Base-by-base conservation (phyloP, 2,888 invertebrate genomes). In the Sphinx pinastri region DNA sequence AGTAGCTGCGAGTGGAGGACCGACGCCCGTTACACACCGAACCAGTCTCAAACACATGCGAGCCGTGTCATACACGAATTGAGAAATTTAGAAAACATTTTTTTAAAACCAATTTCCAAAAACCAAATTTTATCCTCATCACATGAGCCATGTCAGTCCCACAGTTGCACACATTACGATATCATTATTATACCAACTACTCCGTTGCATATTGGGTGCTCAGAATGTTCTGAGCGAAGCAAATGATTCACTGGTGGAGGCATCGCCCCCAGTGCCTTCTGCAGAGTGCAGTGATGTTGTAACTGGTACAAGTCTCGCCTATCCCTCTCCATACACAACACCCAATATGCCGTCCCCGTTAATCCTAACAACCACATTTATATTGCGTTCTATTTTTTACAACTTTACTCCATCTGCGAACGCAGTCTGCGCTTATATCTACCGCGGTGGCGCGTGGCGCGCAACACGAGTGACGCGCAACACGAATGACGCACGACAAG, bases 31-130 rank as follows among this genome's bases (percentile, higher is more conserved):
- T 81, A 75, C 86, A 84, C 84, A 84, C 86, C 86, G 75, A 85
- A 85, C 89, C 90, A 91, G 90, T 91, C 92, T 89, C 90, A 86
- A 86, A 69, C 75, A 75, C 75, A 86, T 85, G 83, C 88, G 85
- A 88, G 83, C 87, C 92, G 93, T 92, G 93, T 93, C 86, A 87
- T 85, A 93, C 93, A 92, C 93, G 92, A 88, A 86, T 87, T 84
- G 80, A 83, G 82, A 86, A 84, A 84, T 85, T 88, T 87, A 82
- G 78, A 87, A 75, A 71, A 59, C 67, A 71, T 59, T 69, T 69
- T n/a, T 69, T 67, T 67, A 76, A 79, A 82, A 81, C 81, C 76
- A 76, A 79, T 73, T 72, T 76, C 76, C 74, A 84, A 84, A 86
- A 86, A 79, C 73, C 77, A 74, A 76, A 80, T 78, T 88, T 91